Evolutionary conservation across 2,888 invertebrate species (phyloP), one percentile per base, ranked within the genome.

Genomic region (Melipona beecheii): DNA sequence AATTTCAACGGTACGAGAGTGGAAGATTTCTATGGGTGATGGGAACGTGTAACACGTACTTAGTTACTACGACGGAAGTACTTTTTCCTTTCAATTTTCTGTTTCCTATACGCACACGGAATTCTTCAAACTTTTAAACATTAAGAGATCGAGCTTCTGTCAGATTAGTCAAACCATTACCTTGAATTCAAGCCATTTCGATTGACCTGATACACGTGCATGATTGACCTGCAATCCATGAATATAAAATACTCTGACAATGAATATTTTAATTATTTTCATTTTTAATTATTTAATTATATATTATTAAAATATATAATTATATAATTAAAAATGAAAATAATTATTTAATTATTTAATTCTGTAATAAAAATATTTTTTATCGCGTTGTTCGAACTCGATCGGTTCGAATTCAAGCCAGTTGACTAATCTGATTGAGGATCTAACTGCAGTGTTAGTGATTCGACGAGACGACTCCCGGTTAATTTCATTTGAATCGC

Each of bases 401-500:
- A 56, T 21, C n/a, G 56, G 4, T 13, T n/a, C n/a, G n/a, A 58
- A 58, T 58, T 58, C n/a, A 58, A 13, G n/a, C 15, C n/a, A n/a
- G 13, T 24, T n/a, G 15, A n/a, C 56, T 58, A 58, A 58, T 15
- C 15, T 58, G 56, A 15, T 24, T 5, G n/a, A 58, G 24, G 15
- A 5, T 56, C 13, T 65, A 31, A 43, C 43, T 43, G 43, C 21
- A 17, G 21, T 50, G 49, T 31, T 43, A 52, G 43, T 13, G 50
- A 68, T 24, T 4, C 17, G 21, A n/a, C 36, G 58, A 71, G 81
- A 75, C 82, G 82, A 75, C 81, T 83, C 15, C 83, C 71, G 60
- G 81, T 75, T 64, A 75, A 83, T 83, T 75, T 83, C 81, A 81
- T 68, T 80, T 52, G 52, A 58, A 60, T 15, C n/a, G 21, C 24